Conservation (phyloP, 2,113 vertebrate genomes). For the Hypocryptadius cinnamomeus region DNA sequence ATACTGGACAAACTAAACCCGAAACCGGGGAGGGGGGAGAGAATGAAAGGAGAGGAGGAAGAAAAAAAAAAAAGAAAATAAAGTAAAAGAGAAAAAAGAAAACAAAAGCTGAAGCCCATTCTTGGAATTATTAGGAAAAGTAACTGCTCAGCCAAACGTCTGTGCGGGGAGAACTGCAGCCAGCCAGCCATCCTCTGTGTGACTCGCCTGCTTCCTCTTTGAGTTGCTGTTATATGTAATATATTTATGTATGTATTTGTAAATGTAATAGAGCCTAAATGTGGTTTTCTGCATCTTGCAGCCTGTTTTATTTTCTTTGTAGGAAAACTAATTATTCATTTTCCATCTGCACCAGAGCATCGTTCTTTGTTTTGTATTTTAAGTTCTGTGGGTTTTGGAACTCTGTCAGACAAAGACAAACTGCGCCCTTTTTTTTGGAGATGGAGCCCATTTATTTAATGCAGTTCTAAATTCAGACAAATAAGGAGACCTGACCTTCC, state of each 20-base stretch:
- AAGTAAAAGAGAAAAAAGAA: neutral
- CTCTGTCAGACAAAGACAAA: neutral
- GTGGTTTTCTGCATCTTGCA: conserved; percentile 57
- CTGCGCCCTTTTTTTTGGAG: neutral
- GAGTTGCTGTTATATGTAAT: conserved; percentile 77
- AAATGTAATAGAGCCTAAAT: conserved; percentile 74
- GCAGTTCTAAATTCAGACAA: conserved; percentile 4
- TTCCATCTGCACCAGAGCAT: neutral
- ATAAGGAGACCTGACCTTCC: neutral
- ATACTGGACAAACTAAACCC: conserved; percentile 77
- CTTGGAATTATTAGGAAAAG: conserved; percentile 34
- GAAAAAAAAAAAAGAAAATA: neutral
- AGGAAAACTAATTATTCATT: conserved; percentile 31
- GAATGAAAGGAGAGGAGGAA: neutral
- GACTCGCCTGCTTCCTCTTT: conserved; percentile 62
- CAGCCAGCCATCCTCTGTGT: conserved; percentile 22
- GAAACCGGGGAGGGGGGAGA: neutral
- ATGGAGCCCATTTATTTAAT: neutral
- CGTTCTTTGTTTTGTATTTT: neutral
- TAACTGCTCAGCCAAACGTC: conserved; percentile 54
- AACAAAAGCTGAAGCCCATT: conserved; percentile 24
- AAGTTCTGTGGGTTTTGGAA: neutral
- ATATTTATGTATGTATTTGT: conserved; percentile 83
- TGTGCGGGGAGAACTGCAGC: conserved; percentile 47
- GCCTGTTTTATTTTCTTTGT: conserved; percentile 45